Conservation (phyloP, 2,888 invertebrate genomes). For the Orthosia cruda region DNA sequence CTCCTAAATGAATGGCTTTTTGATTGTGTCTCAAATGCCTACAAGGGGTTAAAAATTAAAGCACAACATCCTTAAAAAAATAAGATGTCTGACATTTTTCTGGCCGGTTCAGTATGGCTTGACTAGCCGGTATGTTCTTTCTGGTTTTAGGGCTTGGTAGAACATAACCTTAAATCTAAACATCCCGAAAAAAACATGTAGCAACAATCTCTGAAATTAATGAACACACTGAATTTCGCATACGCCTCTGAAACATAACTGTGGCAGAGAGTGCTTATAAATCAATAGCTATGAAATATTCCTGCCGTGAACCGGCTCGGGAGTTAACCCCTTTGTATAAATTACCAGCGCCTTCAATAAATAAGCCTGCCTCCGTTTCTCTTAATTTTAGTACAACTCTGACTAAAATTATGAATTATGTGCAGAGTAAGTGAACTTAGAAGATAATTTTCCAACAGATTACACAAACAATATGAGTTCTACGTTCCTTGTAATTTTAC, state of each 20-base stretch:
- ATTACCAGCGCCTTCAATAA: conserved; percentile 50
- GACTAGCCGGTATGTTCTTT: neutral
- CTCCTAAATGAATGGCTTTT: too few species aligned
- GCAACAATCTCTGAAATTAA: neutral
- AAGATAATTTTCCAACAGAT: neutral
- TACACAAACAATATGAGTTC: neutral
- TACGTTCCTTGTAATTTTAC: neutral
- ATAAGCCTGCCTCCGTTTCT: conserved; percentile 37
- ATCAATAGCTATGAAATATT: conserved; percentile 61
- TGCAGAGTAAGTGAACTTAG: neutral
- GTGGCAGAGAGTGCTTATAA: conserved; percentile 31
- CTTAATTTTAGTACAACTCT: conserved; percentile 36
- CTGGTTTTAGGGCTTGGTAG: neutral
- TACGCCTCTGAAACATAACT: conserved; percentile 4
- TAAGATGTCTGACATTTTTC: neutral
- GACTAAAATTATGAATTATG: conserved; percentile 12
- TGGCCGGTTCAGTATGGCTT: neutral
- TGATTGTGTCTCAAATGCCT: too few species aligned
- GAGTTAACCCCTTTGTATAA: conserved; percentile 47
- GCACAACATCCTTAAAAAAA: too few species aligned
- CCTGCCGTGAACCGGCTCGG: conserved; percentile 6
- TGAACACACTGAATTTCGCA: conserved; percentile 9
- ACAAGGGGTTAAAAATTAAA: too few species aligned
- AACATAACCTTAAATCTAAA: neutral
- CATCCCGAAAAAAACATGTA: neutral